Percentiles rank a stretch among this genome's conserved stretches.
Evolutionary conservation across 1,140 invertebrate genomes (phyloP).

Genomic region (Heliothis subflexa): DNA sequence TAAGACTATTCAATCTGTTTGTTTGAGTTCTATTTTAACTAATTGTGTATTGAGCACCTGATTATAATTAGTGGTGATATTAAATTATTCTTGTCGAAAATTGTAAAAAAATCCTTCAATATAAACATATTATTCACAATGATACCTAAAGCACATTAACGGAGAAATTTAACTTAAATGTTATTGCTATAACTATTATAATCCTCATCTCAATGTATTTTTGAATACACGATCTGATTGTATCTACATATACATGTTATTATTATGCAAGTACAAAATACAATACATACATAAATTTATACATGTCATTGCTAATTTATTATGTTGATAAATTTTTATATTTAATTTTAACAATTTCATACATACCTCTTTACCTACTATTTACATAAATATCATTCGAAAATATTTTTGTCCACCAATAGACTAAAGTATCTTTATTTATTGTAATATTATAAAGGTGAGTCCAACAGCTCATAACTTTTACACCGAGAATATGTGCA

Average conservation of each 20-base stretch:
- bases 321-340: constrained; percentile 68
- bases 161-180: constrained; percentile 38
- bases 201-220: constrained; percentile 38
- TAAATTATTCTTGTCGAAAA: constrained; percentile 12
- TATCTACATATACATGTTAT: constrained; percentile 39
- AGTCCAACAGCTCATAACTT: constrained; percentile 32
- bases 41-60: constrained; percentile 47
- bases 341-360: constrained; percentile 74
- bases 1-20: constrained; percentile 32
- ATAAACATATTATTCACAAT: constrained; percentile 29
- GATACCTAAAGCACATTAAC: constrained; percentile 17
- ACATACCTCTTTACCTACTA: constrained; percentile 68
- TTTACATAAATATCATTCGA: constrained; percentile 77
- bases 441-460: constrained; percentile 41
- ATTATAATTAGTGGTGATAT: constrained; percentile 18
- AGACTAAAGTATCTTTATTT: constrained; percentile 49
- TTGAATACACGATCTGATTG: constrained; percentile 39
- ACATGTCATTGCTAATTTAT: constrained; percentile 48
- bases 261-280: constrained; percentile 49
- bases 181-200: constrained; percentile 37
- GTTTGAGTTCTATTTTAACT: constrained; percentile 37
- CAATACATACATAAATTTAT: constrained; percentile 45
- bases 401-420: constrained; percentile 74
- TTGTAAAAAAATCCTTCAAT: constrained; percentile 18
- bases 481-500: constrained; percentile 45